A percentile compares a stretch with the other conserved stretches of the same genome.
Conservation (phyloP, 2,888 invertebrate genomes). For the Neoascia interrupta region DNA sequence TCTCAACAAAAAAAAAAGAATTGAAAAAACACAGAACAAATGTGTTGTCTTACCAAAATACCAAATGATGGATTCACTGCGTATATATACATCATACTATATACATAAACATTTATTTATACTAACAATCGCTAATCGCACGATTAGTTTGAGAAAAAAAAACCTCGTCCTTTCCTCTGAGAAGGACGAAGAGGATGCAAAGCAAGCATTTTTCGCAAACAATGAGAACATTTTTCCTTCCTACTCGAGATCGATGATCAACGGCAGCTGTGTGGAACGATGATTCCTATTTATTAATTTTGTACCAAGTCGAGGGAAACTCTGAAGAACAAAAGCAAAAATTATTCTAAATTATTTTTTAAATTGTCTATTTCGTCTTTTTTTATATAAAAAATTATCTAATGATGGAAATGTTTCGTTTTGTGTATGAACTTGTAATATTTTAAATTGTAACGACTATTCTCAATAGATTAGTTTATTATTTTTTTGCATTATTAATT, state of each 20-base stretch:
- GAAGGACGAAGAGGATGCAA: too few species aligned
- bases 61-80: slow-evolving; percentile 60
- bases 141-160: too few species aligned
- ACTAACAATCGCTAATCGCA: too few species aligned
- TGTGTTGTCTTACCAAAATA: slow-evolving; percentile 55
- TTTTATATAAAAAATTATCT: slow-evolving; percentile 8
- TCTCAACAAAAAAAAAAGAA: slow-evolving; percentile 32
- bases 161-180: too few species aligned
- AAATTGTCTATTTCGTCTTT: slow-evolving; percentile 5
- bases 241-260: slow-evolving; percentile 35
- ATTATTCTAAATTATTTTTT: slow-evolving; percentile 40
- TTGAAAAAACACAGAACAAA: slow-evolving; percentile 27
- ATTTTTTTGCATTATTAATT: slow-evolving; percentile 8
- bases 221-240: slow-evolving; percentile 62
- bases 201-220: too few species aligned
- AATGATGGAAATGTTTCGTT: background rate
- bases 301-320: slow-evolving; percentile 4
- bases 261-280: slow-evolving; percentile 42
- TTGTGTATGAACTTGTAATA: slow-evolving; percentile 19
- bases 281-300: slow-evolving; percentile 1
- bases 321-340: slow-evolving; percentile 20
- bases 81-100: slow-evolving; percentile 60
- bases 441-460: slow-evolving; percentile 7
- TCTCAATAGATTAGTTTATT: slow-evolving; percentile 4
- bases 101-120: background rate